Conservation (phyloP, 2,888 invertebrate genomes). For the Patella depressa region DNA sequence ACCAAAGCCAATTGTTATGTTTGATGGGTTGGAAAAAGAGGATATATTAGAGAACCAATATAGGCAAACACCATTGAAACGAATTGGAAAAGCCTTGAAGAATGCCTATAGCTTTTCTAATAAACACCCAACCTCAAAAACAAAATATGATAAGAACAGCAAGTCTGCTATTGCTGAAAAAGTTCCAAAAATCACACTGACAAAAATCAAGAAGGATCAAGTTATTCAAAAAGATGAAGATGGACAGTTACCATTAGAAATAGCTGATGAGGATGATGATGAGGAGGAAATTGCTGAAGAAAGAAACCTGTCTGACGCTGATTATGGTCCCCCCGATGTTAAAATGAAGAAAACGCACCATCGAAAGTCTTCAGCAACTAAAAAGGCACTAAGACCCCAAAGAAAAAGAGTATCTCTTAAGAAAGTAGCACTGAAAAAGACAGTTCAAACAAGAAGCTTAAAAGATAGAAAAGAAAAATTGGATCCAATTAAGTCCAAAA, state of each 20-base stretch:
- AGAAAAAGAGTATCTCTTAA: conserved; percentile 12
- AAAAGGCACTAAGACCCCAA: background rate
- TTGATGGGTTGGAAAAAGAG: background rate
- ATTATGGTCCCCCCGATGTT: background rate
- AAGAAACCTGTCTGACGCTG: background rate
- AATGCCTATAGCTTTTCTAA: too few species aligned
- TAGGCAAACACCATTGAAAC: too few species aligned
- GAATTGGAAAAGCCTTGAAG: too few species aligned
- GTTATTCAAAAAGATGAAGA: too few species aligned
- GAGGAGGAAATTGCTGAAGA: conserved; percentile 5
- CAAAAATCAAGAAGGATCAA: too few species aligned
- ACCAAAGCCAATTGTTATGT: background rate
- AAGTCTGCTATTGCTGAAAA: too few species aligned
- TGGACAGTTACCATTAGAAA: background rate
- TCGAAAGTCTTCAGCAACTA: background rate
- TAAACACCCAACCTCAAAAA: too few species aligned
- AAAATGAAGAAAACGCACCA: conserved; percentile 8
- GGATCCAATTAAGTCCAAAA: conserved; percentile 26
- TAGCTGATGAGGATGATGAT: conserved; percentile 10
- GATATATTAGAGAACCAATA: background rate
- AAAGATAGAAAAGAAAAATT: conserved; percentile 23
- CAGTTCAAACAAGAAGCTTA: conserved; percentile 10
- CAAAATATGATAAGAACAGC: too few species aligned
- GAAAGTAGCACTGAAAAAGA: conserved; percentile 3
- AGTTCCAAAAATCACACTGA: too few species aligned